These are phyloP conservation scores for Temnothorax rugatulus DNA, from an alignment of 2,888 invertebrate species.

Conservation along the genomic window DNA sequence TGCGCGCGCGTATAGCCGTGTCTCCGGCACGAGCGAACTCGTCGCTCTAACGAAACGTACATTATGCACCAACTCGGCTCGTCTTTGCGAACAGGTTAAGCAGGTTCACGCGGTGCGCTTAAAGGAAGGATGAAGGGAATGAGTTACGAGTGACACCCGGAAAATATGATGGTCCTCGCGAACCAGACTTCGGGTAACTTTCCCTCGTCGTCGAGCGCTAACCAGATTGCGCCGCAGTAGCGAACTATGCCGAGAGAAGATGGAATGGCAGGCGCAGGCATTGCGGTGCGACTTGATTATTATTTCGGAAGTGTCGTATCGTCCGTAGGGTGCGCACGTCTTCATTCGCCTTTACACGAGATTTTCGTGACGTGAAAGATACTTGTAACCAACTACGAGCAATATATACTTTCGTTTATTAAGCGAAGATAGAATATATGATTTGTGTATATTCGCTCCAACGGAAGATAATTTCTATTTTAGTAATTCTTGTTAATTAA, in stretches of 20 bases:
- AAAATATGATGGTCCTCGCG: conserved; percentile 61
- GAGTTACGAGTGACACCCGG: conserved; percentile 57
- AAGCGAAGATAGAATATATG: not conserved
- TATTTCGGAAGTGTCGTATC: conserved; percentile 40
- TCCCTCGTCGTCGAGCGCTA: conserved; percentile 27
- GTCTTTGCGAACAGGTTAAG: conserved; percentile 48
- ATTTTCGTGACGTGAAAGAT: conserved; percentile 9
- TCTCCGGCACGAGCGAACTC: conserved; percentile 42
- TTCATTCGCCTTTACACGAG: not conserved
- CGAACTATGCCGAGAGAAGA: conserved; percentile 17
- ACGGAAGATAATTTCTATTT: not conserved
- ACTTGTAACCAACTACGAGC: not conserved
- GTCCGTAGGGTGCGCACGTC: not conserved
- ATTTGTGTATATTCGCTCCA: not conserved
- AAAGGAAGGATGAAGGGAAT: conserved; percentile 41
- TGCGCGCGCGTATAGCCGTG: conserved; percentile 33
- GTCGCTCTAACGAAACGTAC: conserved; percentile 73
- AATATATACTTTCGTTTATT: conserved; percentile 1
- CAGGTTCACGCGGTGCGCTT: not conserved
- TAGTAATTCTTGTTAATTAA: not conserved
- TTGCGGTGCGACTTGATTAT: conserved; percentile 44
- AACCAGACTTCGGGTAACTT: conserved; percentile 55
- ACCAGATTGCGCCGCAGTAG: conserved; percentile 41
- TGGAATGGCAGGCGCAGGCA: conserved; percentile 11
- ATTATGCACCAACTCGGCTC: conserved; percentile 73